A percentile compares a stretch with the other conserved stretches of the same genome.
phyloP scores from a whole-genome alignment of 2,888 invertebrate genomes.

The Phyllotreta striolata region DNA sequence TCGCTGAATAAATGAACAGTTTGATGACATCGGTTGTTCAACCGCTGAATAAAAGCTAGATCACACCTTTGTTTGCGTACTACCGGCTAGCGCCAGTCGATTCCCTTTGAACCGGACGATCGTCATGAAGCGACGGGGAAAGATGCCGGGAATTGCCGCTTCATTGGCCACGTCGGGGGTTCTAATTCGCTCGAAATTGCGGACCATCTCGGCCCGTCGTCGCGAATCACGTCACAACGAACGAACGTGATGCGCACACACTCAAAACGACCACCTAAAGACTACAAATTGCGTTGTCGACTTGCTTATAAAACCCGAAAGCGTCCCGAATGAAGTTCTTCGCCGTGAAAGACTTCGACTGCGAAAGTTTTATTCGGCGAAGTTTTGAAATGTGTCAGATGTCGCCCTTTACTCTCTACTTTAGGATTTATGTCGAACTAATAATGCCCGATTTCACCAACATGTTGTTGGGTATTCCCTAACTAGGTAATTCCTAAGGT shows the following conservation, averaged over 20 bases:
- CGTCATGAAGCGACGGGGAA: conserved; percentile 41
- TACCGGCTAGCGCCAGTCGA: no score
- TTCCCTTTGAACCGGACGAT: conserved; percentile 20
- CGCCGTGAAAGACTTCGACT: conserved; percentile 1
- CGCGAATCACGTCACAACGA: conserved; percentile 45
- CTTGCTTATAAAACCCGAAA: conserved; percentile 35
- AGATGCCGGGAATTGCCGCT: conserved; percentile 42
- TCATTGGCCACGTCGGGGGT: conserved; percentile 48
- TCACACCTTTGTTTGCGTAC: no score
- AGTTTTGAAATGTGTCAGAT: conserved; percentile 32
- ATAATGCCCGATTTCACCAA: no score
- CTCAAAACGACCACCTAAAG: conserved; percentile 41
- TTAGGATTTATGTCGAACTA: neutral
- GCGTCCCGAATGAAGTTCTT: conserved; percentile 30
- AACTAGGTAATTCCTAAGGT: no score
- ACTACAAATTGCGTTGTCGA: conserved; percentile 39
- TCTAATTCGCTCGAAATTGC: conserved; percentile 50
- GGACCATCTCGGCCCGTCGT: conserved; percentile 48
- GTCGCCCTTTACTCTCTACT: neutral
- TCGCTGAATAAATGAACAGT: no score
- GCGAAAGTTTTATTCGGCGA: conserved; percentile 22
- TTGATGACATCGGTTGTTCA: no score
- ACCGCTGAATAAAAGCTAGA: no score
- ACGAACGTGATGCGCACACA: conserved; percentile 38
- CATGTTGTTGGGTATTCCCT: no score